A percentile compares a stretch with the other conserved stretches of the same genome.
phyloP scores from a whole-genome alignment of 2,888 invertebrate species.

The Calephelis perditalis region DNA sequence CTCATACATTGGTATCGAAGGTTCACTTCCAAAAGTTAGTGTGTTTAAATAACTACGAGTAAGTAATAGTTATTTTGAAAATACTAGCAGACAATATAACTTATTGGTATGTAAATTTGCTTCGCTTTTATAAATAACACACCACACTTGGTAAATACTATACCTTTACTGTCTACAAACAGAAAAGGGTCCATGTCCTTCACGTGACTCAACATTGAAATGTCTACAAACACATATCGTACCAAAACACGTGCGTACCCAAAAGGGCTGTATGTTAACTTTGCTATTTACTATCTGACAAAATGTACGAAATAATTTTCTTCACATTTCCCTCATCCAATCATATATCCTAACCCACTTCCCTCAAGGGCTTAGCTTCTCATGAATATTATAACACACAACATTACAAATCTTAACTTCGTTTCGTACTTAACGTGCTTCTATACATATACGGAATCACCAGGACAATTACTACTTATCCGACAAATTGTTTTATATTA shows the following conservation, averaged over 20 bases:
- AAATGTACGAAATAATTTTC: constrained; percentile 9
- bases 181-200: neutral
- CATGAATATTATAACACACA: constrained; percentile 29
- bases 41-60: too few species aligned
- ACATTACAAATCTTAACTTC: constrained; percentile 13
- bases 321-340: constrained; percentile 12
- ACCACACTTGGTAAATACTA: too few species aligned
- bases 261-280: constrained; percentile 6
- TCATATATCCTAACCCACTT: constrained; percentile 7
- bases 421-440: constrained; percentile 1
- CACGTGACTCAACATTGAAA: neutral
- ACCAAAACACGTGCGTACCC: constrained; percentile 12
- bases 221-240: neutral
- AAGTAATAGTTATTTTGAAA: too few species aligned
- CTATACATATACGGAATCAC: neutral
- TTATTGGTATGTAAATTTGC: too few species aligned
- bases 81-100: too few species aligned
- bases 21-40: too few species aligned
- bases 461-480: too few species aligned
- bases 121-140: too few species aligned
- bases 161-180: too few species aligned
- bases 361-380: constrained; percentile 23
- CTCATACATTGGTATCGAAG: too few species aligned
- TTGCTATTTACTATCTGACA: constrained; percentile 6
- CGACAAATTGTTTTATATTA: too few species aligned